These are phyloP conservation scores for Sceloporus tristichus DNA, from an alignment of 2,113 vertebrate species.

Conservation along the genomic window DNA sequence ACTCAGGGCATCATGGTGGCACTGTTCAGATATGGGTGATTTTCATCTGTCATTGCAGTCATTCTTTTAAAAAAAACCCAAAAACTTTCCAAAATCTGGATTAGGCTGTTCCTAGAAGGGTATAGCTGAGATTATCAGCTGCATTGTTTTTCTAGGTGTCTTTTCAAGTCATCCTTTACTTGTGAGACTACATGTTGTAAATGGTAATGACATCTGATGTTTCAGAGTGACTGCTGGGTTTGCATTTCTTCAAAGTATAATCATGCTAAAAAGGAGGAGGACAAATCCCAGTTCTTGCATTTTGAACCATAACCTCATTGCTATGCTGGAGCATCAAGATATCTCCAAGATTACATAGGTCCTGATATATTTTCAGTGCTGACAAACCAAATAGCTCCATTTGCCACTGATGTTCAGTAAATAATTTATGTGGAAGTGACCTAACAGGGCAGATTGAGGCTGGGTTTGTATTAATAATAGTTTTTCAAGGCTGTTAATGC, in stretches of 20 bases:
- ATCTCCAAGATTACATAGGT: neutral
- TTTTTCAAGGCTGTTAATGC: neutral
- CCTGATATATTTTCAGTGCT: neutral
- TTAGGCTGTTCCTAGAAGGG: neutral
- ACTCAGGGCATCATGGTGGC: neutral
- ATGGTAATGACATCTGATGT: neutral
- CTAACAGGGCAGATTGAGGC: neutral
- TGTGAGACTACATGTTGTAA: neutral
- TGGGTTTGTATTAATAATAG: neutral
- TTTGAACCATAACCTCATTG: neutral
- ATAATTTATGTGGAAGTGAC: neutral
- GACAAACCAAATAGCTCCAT: neutral
- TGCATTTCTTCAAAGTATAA: neutral
- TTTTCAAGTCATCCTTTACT: too few species aligned
- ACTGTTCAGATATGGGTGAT: too few species aligned
- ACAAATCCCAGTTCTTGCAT: neutral
- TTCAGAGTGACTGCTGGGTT: neutral
- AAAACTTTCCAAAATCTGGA: neutral
- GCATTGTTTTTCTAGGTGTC: neutral
- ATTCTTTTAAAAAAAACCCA: too few species aligned
- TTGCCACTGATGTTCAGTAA: neutral
- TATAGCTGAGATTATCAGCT: neutral
- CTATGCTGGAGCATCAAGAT: neutral
- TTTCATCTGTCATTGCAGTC: too few species aligned
- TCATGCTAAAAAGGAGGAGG: neutral